Percentiles rank a stretch among this genome's conserved stretches.
These are phyloP conservation scores for Trichogramma dendrolimi DNA, from an alignment of 2,888 invertebrate species.

Conservation along the genomic window DNA sequence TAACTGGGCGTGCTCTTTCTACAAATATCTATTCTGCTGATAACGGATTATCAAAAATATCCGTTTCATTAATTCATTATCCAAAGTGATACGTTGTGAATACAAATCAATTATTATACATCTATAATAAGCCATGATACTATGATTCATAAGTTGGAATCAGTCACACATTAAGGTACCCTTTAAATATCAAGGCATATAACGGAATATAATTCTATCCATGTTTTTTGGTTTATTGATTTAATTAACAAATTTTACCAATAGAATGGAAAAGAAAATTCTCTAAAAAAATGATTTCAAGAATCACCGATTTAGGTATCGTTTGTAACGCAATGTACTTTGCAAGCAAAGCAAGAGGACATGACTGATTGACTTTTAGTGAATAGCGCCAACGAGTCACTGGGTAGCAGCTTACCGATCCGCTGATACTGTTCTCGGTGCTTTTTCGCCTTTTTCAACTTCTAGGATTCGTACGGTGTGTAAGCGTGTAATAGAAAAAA, in stretches of 20 bases:
- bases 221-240: not conserved
- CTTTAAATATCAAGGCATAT: too few species aligned
- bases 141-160: too few species aligned
- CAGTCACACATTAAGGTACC: too few species aligned
- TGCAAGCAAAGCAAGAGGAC: constrained; percentile 31
- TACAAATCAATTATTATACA: too few species aligned
- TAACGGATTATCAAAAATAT: too few species aligned
- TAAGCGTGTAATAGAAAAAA: constrained; percentile 56
- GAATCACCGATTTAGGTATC: constrained; percentile 19
- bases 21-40: not conserved
- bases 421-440: constrained; percentile 72
- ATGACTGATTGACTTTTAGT: constrained; percentile 28
- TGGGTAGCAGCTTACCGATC: constrained; percentile 65
- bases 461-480: constrained; percentile 44
- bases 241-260: not conserved
- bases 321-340: constrained; percentile 27
- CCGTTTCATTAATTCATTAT: too few species aligned
- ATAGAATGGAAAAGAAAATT: constrained; percentile 7
- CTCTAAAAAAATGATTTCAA: not conserved
- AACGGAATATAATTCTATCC: not conserved
- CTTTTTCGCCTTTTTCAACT: constrained; percentile 67
- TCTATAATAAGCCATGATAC: too few species aligned
- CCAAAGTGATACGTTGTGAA: too few species aligned
- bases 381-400: constrained; percentile 32
- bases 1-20: constrained; percentile 18